Evolutionary conservation across 2,888 invertebrate genomes (phyloP), one percentile per base, ranked within the genome.

Genomic region (Rotaria macrura): DNA sequence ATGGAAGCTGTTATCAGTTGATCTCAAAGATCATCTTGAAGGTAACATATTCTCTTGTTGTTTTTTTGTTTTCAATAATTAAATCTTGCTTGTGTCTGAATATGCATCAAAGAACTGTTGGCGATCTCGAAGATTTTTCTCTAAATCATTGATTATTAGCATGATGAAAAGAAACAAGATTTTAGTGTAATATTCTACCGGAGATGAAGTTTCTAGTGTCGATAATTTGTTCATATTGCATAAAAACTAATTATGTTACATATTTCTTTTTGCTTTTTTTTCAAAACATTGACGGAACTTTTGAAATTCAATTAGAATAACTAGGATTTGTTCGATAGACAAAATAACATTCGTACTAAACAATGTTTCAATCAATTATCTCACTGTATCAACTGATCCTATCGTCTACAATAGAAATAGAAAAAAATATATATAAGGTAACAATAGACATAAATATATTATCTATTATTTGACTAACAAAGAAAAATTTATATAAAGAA

Each of bases 1-100:
- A 94, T 99, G 99, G 99, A 94, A 94, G 55, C 92, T 96, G 84
- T 98, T 99, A 90, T 96, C 97, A 49, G 95, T 96, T 65, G 92
- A 92, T 88, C 88, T 98, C 94, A 97, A 98, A 90, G 95, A 97
- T 90, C 97, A 98, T 20, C 92, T 99, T 85, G 97, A 98, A 92
- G 92, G 92, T 92, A 87, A 23, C n/a, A n/a, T n/a, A n/a, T n/a
- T n/a, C n/a, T n/a, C n/a, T n/a, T n/a, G n/a, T n/a, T n/a, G n/a
- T n/a, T n/a, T n/a, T n/a, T 9, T 47, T 47, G 14, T 49, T 49
- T 49, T 49, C 14, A 5, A 49, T 14, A 4, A 17, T 49, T 17
- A 17, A 49, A 14, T 17, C 49, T 49, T 17, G 9, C 17, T 49
- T 17, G 49, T 9, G 17, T 49, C 49, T 49, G 14, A 49, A 9